Conservation (phyloP, 2,888 invertebrate species). For the Aleiodes leptofemur region DNA sequence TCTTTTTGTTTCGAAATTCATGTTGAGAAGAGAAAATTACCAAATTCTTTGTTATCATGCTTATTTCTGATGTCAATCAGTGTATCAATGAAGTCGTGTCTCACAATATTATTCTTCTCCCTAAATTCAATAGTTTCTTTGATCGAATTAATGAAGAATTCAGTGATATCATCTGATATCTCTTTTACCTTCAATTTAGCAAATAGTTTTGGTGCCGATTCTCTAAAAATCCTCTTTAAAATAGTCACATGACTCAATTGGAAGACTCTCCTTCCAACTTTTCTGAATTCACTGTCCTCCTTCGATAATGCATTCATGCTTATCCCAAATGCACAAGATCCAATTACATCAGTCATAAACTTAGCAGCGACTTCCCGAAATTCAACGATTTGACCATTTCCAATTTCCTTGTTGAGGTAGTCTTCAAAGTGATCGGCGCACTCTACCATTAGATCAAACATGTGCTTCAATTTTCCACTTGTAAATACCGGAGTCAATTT, state of each 20-base stretch:
- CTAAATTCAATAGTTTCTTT: slow-evolving; percentile 70
- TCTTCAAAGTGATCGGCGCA: slow-evolving; percentile 73
- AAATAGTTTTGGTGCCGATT: slow-evolving; percentile 56
- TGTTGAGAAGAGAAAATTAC: slow-evolving; percentile 11
- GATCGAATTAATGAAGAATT: slow-evolving; percentile 67
- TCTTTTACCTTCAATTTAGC: too few species aligned
- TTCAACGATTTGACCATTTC: slow-evolving; percentile 46
- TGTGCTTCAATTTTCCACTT: slow-evolving; percentile 76
- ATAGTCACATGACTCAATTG: slow-evolving; percentile 52
- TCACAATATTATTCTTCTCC: slow-evolving; percentile 68
- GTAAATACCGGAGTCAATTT: slow-evolving; percentile 77
- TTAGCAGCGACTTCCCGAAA: slow-evolving; percentile 62
- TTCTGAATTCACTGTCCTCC: slow-evolving; percentile 64
- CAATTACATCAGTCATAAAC: slow-evolving; percentile 72
- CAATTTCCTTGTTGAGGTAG: slow-evolving; percentile 69
- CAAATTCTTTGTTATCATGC: slow-evolving; percentile 24
- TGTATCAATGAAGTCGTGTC: slow-evolving; percentile 75
- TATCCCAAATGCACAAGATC: slow-evolving; percentile 72
- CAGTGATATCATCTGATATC: too few species aligned
- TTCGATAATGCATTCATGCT: slow-evolving; percentile 65
- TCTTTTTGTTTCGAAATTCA: too few species aligned
- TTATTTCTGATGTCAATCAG: slow-evolving; percentile 66
- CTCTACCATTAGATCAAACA: slow-evolving; percentile 75
- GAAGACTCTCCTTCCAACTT: slow-evolving; percentile 64
- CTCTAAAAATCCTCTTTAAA: slow-evolving; percentile 31